A percentile compares a stretch with the other conserved stretches of the same genome.
These are phyloP conservation scores for Chaenodraco wilsoni DNA, from an alignment of 2,797 vertebrate genomes.

Conservation along the genomic window DNA sequence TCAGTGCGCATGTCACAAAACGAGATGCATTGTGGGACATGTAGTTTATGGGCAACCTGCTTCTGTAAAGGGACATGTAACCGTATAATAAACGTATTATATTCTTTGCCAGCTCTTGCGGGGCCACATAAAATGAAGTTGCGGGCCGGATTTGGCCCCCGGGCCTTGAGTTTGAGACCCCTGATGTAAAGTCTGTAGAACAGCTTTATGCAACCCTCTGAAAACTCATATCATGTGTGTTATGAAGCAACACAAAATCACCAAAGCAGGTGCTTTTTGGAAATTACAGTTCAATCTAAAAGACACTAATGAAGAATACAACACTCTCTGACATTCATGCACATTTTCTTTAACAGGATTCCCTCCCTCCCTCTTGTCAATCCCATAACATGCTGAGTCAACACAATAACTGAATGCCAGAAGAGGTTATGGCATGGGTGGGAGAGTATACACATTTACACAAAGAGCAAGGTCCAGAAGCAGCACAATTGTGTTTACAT, in stretches of 20 bases:
- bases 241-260: conserved; percentile 1
- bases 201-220: conserved; percentile 24
- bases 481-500: conserved; percentile 16
- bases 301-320: not conserved
- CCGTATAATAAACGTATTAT: too few relatives aligned
- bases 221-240: conserved; percentile 14
- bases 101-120: too few relatives aligned
- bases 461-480: conserved; percentile 63
- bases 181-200: conserved; percentile 17
- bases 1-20: too few relatives aligned
- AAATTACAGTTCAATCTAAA: not conserved
- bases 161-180: too few relatives aligned
- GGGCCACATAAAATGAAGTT: too few relatives aligned
- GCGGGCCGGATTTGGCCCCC: too few relatives aligned
- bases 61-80: too few relatives aligned
- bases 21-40: too few relatives aligned
- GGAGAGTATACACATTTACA: conserved; percentile 48
- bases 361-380: conserved; percentile 17
- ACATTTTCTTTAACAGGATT: conserved; percentile 3
- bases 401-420: conserved; percentile 28
- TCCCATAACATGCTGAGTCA: conserved; percentile 42
- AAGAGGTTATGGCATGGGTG: conserved; percentile 38
- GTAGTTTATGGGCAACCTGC: too few relatives aligned
- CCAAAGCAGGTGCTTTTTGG: not conserved
- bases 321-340: not conserved